A percentile compares a stretch with the other conserved stretches of the same genome.
These are phyloP conservation scores for Netelia inedita DNA, from an alignment of 2,888 invertebrate genomes.

Conservation along the genomic window DNA sequence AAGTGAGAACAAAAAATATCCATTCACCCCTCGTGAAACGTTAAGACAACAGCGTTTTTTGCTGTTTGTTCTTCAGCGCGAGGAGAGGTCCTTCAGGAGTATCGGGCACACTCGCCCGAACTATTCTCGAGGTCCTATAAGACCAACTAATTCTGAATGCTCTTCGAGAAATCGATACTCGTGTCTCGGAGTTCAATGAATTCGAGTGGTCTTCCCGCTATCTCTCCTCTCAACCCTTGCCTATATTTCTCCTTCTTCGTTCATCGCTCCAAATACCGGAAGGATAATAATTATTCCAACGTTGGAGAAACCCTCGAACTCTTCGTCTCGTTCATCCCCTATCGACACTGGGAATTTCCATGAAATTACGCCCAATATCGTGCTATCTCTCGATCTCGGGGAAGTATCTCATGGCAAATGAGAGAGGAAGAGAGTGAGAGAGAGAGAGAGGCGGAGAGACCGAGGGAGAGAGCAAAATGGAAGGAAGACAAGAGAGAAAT, in stretches of 20 bases:
- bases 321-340: slow-evolving; percentile 51
- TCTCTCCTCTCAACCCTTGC: not conserved
- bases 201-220: slow-evolving; percentile 45
- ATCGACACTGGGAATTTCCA: slow-evolving; percentile 73
- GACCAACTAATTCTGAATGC: not conserved
- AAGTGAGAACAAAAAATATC: not conserved
- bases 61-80: too few species aligned
- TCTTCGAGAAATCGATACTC: slow-evolving; percentile 56
- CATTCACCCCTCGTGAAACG: too few species aligned
- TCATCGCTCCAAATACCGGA: slow-evolving; percentile 40
- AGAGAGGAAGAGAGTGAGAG: slow-evolving; percentile 15
- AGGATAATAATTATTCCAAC: slow-evolving; percentile 67
- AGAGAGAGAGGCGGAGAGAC: slow-evolving; percentile 21
- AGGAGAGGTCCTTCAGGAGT: too few species aligned
- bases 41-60: too few species aligned
- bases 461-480: slow-evolving; percentile 16
- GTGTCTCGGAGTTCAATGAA: slow-evolving; percentile 44
- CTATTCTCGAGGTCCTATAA: slow-evolving; percentile 11
- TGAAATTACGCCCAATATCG: slow-evolving; percentile 75
- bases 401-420: slow-evolving; percentile 26
- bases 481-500: slow-evolving; percentile 45
- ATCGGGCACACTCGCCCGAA: too few species aligned
- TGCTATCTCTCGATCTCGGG: slow-evolving; percentile 48
- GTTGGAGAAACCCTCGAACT: slow-evolving; percentile 61
- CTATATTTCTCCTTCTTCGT: not conserved